Evolutionary conservation across 2,797 vertebrate species (phyloP), one percentile per base, ranked within the genome.

Genomic region (Pipistrellus pygmaeus): DNA sequence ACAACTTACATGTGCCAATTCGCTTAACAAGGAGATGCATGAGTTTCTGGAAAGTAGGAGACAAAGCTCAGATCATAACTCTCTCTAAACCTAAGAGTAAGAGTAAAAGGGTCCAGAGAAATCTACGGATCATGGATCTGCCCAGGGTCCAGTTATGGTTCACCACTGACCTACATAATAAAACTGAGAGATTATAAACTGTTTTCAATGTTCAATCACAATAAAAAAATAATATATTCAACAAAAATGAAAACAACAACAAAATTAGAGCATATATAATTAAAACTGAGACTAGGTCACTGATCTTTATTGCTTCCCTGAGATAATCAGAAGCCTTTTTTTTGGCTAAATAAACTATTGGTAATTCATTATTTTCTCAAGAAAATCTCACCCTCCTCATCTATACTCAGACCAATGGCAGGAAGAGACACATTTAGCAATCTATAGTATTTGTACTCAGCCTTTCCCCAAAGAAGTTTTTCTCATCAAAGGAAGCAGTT

Each of bases 401-500:
- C 48, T 57, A 35, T 73, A 55, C 14, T 90, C 73, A 83, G 60
- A 15, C 14, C 89, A 92, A 64, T 0, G 23, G 94, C 82, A 90
- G 88, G 90, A 93, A 88, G 77, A 53, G 66, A 88, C 53, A 94
- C 32, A 93, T 84, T 91, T 76, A 94, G 84, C 72, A 92, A n/a
- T 44, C 51, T 73, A 46, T 68, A 64, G 44, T 71, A 85, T 88
- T 53, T 90, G 46, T 71, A 88, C 32, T 81, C 27, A 44, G 38
- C 51, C 12, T 88, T 94, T 93, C 30, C 57, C 78, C 68, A 81
- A 86, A 89, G 72, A 95, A 82, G 60, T 77, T 95, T 94, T 95
- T 93, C 82, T 94, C 71, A 86, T 91, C 85, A 91, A 95, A 96
- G 91, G 80, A 92, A 93, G 20, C 21, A 68, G 51, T 81, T 95